Base-by-base conservation (phyloP, 1,140 invertebrate genomes). In the Tachypleus tridentatus region DNA sequence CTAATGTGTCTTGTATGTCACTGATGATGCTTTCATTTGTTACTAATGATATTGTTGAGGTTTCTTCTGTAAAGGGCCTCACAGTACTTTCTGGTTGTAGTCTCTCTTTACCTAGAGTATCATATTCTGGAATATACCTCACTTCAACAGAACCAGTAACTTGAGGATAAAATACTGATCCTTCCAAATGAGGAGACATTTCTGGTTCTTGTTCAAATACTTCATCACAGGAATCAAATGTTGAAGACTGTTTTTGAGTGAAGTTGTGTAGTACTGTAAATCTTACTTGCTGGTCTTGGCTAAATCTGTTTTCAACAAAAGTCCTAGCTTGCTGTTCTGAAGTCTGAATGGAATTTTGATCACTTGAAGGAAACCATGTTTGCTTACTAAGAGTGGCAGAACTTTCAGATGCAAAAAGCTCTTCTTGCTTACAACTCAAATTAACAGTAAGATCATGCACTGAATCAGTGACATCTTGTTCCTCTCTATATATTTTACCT, bases 141-240 rank as follows among this genome's bases (percentile, higher is more conserved):
- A 79, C 77, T 74, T 84, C 82, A 47, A 82, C 80, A 51, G 82
- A 81, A 6, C 81, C 82, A 73, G 83, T 82, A 63, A 66, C 51
- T 57, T 69, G 68, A 29, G 60, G 47, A 54, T 64, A 69, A 4
- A 61, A 60, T 5, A 56, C 11, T 29, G 29, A 29, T 29, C 29
- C 29, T 29, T 29, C 29, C 29, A 29, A 29, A 29, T 29, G 29
- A 29, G 29, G 29, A 29, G 29, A 29, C 0, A 29, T 29, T 29
- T 29, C 29, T 29, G 29, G 29, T 29, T 29, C 29, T 29, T 29
- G 29, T 29, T 29, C 29, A 29, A 29, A 29, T 29, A 29, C 29
- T 29, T 29, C 29, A 29, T 29, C 29, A 29, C 49, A 58, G 51
- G 11, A 29, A 49, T 65, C 49, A 10, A 54, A 51, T 47, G 58